Percentiles rank a stretch among this genome's conserved stretches.
Conservation (phyloP, 2,113 vertebrate genomes). For the Eulemur macaco region DNA sequence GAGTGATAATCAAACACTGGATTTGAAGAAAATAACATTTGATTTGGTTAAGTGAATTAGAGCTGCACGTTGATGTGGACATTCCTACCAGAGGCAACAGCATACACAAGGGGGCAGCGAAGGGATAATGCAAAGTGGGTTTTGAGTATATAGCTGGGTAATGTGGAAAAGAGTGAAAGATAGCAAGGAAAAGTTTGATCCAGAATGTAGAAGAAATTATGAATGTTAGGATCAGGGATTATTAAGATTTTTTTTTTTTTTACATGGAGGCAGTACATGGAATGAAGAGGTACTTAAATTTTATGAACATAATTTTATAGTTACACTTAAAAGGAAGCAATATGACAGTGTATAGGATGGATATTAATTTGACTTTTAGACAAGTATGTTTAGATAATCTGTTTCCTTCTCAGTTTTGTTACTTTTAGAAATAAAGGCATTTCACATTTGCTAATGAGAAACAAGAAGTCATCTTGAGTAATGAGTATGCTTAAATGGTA, state of each 20-base stretch:
- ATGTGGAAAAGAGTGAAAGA: background rate
- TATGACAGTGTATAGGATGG: background rate
- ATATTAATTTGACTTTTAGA: background rate
- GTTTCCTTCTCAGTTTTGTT: background rate
- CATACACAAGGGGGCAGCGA: too few relatives aligned
- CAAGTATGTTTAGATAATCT: background rate
- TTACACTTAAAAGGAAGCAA: background rate
- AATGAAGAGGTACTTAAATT: background rate
- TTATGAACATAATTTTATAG: background rate
- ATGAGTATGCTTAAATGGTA: background rate
- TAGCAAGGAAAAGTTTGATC: background rate
- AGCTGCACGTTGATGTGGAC: background rate
- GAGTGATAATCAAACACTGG: background rate
- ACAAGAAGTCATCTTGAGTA: background rate
- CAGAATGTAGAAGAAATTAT: background rate
- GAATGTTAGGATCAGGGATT: background rate
- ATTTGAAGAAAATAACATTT: background rate
- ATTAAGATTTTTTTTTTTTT: background rate
- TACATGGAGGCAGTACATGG: background rate
- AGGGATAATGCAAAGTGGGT: rapidly evolving
- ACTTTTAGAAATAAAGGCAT: background rate
- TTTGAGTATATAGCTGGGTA: background rate
- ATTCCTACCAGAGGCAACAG: background rate
- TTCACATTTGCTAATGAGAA: background rate
- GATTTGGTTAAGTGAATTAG: background rate